A percentile compares a stretch with the other conserved stretches of the same genome.
Conservation (phyloP, 2,888 invertebrate genomes). For the Plusia festucae region DNA sequence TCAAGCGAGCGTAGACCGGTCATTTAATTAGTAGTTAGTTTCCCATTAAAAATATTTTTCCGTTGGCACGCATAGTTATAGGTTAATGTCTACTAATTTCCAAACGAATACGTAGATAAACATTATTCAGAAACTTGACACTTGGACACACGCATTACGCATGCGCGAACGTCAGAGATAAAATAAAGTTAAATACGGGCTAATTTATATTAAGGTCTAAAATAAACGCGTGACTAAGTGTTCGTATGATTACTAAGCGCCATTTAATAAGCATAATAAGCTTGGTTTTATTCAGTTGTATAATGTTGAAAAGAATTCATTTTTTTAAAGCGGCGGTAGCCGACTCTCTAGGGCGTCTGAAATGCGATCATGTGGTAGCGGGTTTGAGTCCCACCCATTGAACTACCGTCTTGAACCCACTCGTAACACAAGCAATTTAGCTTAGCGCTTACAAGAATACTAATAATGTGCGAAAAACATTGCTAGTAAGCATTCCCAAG, state of each 20-base stretch:
- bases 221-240: slow-evolving; percentile 14
- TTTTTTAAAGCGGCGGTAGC: too few relatives aligned
- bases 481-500: too few relatives aligned
- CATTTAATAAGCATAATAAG: slow-evolving; percentile 1
- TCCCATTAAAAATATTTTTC: slow-evolving; percentile 5
- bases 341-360: too few relatives aligned
- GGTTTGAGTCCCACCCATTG: too few relatives aligned
- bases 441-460: too few relatives aligned
- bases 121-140: slow-evolving; percentile 32
- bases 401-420: too few relatives aligned
- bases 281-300: neutral
- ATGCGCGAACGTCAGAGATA: slow-evolving; percentile 26
- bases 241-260: slow-evolving; percentile 24
- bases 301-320: too few relatives aligned
- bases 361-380: too few relatives aligned
- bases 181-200: slow-evolving; percentile 26
- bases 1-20: neutral
- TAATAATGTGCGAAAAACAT: too few relatives aligned
- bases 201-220: slow-evolving; percentile 27
- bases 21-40: neutral
- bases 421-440: too few relatives aligned
- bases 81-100: slow-evolving; percentile 10
- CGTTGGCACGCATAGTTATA: neutral
- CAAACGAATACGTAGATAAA: slow-evolving; percentile 24
- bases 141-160: slow-evolving; percentile 10